Percentiles rank a stretch among this genome's conserved stretches.
Evolutionary conservation across 1,140 invertebrate species (phyloP).

Genomic region (Anoplolepis gracilipes): DNA sequence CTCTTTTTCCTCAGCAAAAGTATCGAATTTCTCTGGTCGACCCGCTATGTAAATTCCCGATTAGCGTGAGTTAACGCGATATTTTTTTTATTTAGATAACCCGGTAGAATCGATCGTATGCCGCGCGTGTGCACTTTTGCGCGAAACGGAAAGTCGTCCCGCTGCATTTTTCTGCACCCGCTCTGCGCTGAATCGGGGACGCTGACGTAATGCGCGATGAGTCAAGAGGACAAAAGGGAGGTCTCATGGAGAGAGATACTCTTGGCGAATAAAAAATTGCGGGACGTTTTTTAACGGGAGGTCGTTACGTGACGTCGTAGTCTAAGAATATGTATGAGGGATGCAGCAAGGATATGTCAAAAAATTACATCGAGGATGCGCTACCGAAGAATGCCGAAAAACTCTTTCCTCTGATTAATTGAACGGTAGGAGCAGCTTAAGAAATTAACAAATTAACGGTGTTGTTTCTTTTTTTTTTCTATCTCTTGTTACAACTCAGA

Average conservation of each 20-base stretch:
- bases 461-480: not conserved
- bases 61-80: constrained; percentile 17
- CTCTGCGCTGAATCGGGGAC: constrained; percentile 49
- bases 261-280: constrained; percentile 30
- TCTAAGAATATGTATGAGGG: constrained; percentile 44
- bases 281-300: constrained; percentile 26
- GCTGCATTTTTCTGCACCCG: constrained; percentile 50
- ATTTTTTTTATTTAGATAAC: constrained; percentile 23
- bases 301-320: constrained; percentile 5
- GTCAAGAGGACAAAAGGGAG: constrained; percentile 58
- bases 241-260: not conserved
- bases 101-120: constrained; percentile 33
- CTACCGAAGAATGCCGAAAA: not conserved
- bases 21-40: not conserved
- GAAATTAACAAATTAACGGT: not conserved
- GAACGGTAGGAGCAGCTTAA: not conserved
- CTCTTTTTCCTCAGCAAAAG: not conserved
- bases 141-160: constrained; percentile 53
- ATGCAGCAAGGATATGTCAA: not conserved
- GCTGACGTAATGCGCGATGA: constrained; percentile 50
- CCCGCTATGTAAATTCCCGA: not conserved
- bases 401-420: not conserved
- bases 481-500: not conserved
- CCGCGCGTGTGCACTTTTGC: not conserved
- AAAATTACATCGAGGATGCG: not conserved